These are phyloP conservation scores for Tenthredo distinguenda DNA, from an alignment of 2,888 invertebrate genomes.

Conservation along the genomic window DNA sequence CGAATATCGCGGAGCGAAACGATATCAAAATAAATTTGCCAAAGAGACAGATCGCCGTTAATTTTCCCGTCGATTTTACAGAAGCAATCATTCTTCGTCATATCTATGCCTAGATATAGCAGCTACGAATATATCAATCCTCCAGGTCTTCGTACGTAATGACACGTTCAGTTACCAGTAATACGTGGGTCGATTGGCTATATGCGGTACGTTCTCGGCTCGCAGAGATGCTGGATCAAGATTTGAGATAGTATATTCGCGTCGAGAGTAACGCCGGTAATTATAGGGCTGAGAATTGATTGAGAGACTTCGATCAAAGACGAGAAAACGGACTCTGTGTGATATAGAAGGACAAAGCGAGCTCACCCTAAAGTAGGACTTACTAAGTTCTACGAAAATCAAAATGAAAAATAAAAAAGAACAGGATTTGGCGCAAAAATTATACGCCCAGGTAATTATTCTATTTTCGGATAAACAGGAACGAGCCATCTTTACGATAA, in stretches of 20 bases:
- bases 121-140: conserved; percentile 43
- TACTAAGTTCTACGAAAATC: background rate
- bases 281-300: conserved; percentile 36
- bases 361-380: background rate
- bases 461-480: background rate
- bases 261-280: conserved; percentile 34
- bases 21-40: background rate
- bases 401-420: too few relatives aligned
- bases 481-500: background rate
- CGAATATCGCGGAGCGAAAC: background rate
- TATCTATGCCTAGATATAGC: background rate
- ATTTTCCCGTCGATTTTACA: background rate
- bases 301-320: conserved; percentile 17
- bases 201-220: background rate
- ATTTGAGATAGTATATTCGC: conserved; percentile 24
- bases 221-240: conserved; percentile 26
- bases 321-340: background rate
- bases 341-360: conserved; percentile 7
- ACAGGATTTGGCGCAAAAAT: background rate
- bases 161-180: conserved; percentile 37
- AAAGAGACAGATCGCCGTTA: background rate
- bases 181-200: conserved; percentile 34
- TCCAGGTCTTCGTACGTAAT: background rate
- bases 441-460: background rate
- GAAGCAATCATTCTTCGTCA: background rate